These are phyloP conservation scores for Saimiri boliviensis DNA, from an alignment of 2,113 vertebrate genomes.

Conservation along the genomic window DNA sequence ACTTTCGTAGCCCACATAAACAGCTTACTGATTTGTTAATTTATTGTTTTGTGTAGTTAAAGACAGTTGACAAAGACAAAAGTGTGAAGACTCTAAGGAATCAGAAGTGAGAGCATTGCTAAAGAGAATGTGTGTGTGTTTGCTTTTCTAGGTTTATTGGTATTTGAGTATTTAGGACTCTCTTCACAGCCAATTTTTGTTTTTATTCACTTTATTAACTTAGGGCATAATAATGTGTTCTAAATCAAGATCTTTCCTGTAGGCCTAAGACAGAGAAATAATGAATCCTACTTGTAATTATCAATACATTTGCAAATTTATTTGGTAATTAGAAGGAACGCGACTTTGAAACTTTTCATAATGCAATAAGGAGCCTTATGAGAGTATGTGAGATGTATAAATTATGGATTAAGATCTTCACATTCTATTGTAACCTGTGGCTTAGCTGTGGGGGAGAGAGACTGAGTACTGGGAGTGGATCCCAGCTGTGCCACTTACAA, in stretches of 20 bases:
- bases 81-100: neutral
- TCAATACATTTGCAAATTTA: neutral
- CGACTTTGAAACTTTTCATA: neutral
- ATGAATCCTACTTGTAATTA: neutral
- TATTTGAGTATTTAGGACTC: neutral
- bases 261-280: neutral
- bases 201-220: conserved; percentile 2
- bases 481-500: neutral
- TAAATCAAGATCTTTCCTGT: conserved; percentile 9
- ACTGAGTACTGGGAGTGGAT: accelerated
- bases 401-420: neutral
- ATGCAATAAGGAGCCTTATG: neutral
- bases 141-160: neutral
- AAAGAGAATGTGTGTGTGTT: neutral
- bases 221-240: neutral
- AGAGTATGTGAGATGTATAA: neutral
- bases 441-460: neutral
- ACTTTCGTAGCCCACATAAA: neutral
- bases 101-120: neutral
- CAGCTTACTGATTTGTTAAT: neutral
- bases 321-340: neutral
- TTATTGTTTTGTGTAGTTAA: neutral
- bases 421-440: neutral
- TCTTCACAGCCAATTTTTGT: neutral
- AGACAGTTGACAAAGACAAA: neutral